Conservation (phyloP, 2,888 invertebrate genomes). For the Drosophila villosipedis region DNA sequence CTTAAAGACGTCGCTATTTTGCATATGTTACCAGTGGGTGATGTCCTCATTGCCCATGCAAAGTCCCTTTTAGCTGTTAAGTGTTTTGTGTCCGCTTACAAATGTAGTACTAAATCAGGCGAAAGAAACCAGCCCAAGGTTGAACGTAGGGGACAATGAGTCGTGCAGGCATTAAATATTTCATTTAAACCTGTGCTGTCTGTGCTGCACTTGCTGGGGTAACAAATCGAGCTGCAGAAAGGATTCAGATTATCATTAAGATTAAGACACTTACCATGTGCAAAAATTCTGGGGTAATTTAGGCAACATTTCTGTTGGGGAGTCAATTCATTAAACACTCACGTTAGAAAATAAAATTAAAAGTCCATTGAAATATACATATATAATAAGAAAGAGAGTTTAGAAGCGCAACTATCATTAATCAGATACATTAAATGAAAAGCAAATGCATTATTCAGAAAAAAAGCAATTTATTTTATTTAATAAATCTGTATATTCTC, state of each 20-base stretch:
- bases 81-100: constrained; percentile 76
- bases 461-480: no score
- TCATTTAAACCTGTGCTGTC: neutral
- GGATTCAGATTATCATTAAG: constrained; percentile 22
- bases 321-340: neutral
- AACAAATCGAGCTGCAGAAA: neutral
- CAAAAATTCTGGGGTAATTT: neutral
- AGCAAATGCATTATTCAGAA: neutral
- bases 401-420: neutral
- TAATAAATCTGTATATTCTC: no score
- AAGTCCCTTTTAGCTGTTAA: constrained; percentile 77
- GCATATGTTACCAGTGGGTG: constrained; percentile 52
- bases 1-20: constrained; percentile 51
- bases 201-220: neutral
- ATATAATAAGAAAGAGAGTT: neutral
- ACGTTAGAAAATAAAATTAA: neutral
- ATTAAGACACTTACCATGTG: constrained; percentile 2
- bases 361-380: neutral
- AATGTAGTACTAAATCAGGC: constrained; percentile 71
- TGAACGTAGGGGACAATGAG: neutral
- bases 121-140: constrained; percentile 28
- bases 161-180: constrained; percentile 33
- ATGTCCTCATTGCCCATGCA: constrained; percentile 70
- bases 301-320: neutral
- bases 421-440: neutral